Conservation (phyloP, 2,888 invertebrate genomes). For the Camponotus fellah region DNA sequence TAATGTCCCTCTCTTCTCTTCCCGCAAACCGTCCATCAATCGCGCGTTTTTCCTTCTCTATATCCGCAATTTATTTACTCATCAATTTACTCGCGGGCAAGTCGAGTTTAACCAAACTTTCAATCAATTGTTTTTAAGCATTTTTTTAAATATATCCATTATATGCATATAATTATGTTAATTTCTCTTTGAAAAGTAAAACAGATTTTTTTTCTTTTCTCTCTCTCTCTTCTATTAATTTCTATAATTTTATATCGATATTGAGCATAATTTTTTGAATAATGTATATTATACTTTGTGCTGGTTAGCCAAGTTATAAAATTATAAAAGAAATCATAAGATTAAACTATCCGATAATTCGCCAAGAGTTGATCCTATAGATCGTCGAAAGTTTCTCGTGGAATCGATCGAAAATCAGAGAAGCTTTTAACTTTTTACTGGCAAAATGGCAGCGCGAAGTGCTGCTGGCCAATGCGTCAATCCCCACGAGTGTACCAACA, state of each 20-base stretch:
- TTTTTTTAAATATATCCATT: too few relatives aligned
- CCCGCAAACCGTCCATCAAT: conserved; percentile 51
- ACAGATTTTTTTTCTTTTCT: too few relatives aligned
- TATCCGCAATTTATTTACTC: conserved; percentile 39
- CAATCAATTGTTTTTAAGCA: background rate
- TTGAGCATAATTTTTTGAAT: background rate
- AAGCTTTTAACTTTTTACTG: conserved; percentile 51
- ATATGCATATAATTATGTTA: too few relatives aligned
- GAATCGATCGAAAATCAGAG: conserved; percentile 46
- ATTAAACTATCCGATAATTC: conserved; percentile 38
- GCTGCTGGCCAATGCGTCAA: conserved; percentile 20
- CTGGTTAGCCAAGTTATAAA: conserved; percentile 1
- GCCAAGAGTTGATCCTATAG: conserved; percentile 32
- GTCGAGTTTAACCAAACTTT: conserved; percentile 1
- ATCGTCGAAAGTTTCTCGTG: conserved; percentile 45
- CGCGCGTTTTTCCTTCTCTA: conserved; percentile 8
- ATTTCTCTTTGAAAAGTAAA: too few relatives aligned
- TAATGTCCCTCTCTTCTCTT: conserved; percentile 13
- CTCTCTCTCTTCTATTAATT: background rate
- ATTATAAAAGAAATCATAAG: conserved; percentile 33
- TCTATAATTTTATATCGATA: background rate
- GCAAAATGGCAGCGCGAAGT: conserved; percentile 19
- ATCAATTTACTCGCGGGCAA: background rate
- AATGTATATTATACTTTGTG: background rate
- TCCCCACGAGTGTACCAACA: conserved; percentile 14